Evolutionary conservation across 2,888 invertebrate genomes (phyloP), one percentile per base, ranked within the genome.

Genomic region (Cenopis cana): DNA sequence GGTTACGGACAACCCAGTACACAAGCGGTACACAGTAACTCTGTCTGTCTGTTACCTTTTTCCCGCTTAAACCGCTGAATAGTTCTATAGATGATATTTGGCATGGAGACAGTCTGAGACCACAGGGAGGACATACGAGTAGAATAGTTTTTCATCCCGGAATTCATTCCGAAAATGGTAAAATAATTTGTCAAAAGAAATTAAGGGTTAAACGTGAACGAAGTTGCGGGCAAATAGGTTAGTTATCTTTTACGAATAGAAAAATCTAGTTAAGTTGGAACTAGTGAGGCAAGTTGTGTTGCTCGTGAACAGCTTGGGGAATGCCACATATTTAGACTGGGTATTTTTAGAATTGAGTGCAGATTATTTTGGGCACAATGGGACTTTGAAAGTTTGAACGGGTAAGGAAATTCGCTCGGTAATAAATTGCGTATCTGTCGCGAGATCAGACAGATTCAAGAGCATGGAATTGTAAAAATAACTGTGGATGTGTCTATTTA

Each of bases 291-390:
- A n/a, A 46, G n/a, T n/a, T 14, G 14, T 14, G 41, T 8, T 8
- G 46, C 0, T n/a, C n/a, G n/a, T 46, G 46, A 46, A n/a, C n/a
- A 46, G 46, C 46, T 46, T 46, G 62, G 69, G 59, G 72, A 74
- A 72, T 73, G 75, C 71, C 57, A 71, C 73, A 55, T 73, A 76
- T 76, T 76, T 76, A 75, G 74, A 73, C 54, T 68, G 66, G 24
- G 24, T 74, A 73, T 75, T 73, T 68, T 73, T 76, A 75, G 75
- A 73, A 69, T 60, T 20, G 12, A 59, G 68, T 60, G 59, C 65
- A 67, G 55, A 68, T 65, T 73, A 71, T 73, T 73, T 68, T 64
- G 68, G 66, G 54, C 33, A 46, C 61, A 66, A 57, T 64, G 60
- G 66, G 64, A 72, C 68, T 50, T 55, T 65, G 61, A 12, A 65